These are phyloP conservation scores for Climacteris rufus DNA, from an alignment of 2,113 vertebrate genomes.

Conservation along the genomic window DNA sequence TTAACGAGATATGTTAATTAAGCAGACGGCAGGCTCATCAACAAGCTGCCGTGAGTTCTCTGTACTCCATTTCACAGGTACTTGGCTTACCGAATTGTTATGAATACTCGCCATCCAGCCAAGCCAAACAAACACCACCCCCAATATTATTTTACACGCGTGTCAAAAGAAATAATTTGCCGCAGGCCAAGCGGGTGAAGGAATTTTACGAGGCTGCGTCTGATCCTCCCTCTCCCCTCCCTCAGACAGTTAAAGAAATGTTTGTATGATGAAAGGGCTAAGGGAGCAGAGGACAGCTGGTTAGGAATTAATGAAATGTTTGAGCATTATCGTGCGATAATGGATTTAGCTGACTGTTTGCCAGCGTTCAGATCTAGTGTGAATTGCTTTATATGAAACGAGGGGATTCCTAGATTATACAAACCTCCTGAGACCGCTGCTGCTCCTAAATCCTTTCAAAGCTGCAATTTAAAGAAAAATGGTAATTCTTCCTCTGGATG, in stretches of 20 bases:
- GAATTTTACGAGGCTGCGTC: constrained; percentile 43
- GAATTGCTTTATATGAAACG: neutral
- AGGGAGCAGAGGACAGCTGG: constrained; percentile 55
- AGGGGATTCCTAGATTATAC: neutral
- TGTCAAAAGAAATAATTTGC: constrained; percentile 63
- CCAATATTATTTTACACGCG: constrained; percentile 40
- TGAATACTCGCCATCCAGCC: constrained; percentile 41
- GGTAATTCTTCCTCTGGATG: neutral
- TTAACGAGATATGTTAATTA: neutral
- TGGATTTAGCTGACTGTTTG: constrained; percentile 49
- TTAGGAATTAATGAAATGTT: constrained; percentile 62
- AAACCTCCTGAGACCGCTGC: neutral
- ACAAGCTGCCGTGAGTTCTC: neutral
- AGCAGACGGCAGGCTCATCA: neutral
- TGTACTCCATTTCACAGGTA: constrained; percentile 33
- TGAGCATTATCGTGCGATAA: constrained; percentile 51
- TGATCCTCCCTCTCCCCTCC: constrained; percentile 57
- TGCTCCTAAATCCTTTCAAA: neutral
- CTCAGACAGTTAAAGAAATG: constrained; percentile 52
- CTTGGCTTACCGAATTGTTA: constrained; percentile 48
- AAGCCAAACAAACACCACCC: constrained; percentile 55
- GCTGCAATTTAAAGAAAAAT: neutral
- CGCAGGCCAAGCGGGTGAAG: constrained; percentile 19
- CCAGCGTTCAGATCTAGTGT: constrained; percentile 21
- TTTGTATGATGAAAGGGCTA: constrained; percentile 52